These are phyloP conservation scores for Ennomos quercinarius DNA, from an alignment of 2,888 invertebrate genomes.

Conservation along the genomic window DNA sequence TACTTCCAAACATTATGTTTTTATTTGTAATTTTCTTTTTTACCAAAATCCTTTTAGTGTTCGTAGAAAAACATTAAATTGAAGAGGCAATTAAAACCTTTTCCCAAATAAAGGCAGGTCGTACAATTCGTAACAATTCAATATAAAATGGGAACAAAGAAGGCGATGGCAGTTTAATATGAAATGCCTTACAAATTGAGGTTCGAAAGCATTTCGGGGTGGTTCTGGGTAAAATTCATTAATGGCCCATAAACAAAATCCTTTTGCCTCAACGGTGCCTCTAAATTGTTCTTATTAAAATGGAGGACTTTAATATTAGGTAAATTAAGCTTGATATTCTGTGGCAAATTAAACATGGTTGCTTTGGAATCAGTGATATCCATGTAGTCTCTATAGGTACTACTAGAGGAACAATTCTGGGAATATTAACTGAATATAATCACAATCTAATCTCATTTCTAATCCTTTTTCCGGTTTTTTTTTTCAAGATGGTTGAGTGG, in stretches of 20 bases:
- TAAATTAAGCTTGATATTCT: conserved; percentile 36
- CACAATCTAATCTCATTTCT: too few species aligned
- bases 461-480: too few species aligned
- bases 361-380: too few species aligned
- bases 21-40: too few species aligned
- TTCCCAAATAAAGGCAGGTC: conserved; percentile 6
- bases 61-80: conserved; percentile 5
- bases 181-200: conserved; percentile 63
- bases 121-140: conserved; percentile 16
- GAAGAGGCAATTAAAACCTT: conserved; percentile 14
- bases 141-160: conserved; percentile 28
- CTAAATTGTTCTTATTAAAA: conserved; percentile 52
- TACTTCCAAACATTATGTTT: too few species aligned
- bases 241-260: conserved; percentile 71
- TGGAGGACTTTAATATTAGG: conserved; percentile 42
- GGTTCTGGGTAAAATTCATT: conserved; percentile 66
- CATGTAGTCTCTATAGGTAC: too few species aligned
- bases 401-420: too few species aligned
- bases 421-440: too few species aligned
- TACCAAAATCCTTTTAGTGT: too few species aligned
- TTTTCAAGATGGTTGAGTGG: too few species aligned
- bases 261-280: conserved; percentile 48
- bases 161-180: conserved; percentile 49
- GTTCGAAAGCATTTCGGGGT: conserved; percentile 55
- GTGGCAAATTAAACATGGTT: neutral